These are phyloP conservation scores for Sylvietta virens DNA, from an alignment of 2,113 vertebrate species.

Conservation along the genomic window DNA sequence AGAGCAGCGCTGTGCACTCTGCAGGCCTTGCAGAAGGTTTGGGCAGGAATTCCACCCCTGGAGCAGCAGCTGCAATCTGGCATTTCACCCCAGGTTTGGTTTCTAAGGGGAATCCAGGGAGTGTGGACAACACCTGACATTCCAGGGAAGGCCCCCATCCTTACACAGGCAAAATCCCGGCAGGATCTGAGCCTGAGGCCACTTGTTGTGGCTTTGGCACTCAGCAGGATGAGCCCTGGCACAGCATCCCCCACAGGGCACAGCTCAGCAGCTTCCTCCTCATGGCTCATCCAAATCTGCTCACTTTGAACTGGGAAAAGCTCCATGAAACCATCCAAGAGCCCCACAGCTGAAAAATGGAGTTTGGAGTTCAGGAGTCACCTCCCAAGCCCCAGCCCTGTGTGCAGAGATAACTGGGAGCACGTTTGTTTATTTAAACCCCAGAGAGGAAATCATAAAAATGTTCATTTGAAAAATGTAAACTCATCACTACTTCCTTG, in stretches of 20 bases:
- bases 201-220: neutral
- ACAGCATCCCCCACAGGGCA: neutral
- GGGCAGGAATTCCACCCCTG: neutral
- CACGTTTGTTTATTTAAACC: neutral
- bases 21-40: neutral
- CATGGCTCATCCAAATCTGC: neutral
- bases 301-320: neutral
- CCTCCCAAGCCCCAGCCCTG: neutral
- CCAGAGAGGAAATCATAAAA: constrained; percentile 1
- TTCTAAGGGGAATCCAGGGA: neutral
- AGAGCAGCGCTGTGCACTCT: neutral
- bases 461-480: neutral
- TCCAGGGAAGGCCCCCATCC: neutral
- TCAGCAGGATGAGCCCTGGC: neutral
- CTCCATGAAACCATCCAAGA: neutral
- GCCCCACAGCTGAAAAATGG: neutral
- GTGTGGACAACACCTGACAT: neutral
- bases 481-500: neutral
- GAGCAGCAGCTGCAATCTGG: neutral
- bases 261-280: neutral
- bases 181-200: neutral
- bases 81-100: neutral
- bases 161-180: neutral
- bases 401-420: neutral
- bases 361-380: neutral